These are phyloP conservation scores for Drosophila robusta DNA, from an alignment of 2,888 invertebrate species.

Conservation along the genomic window DNA sequence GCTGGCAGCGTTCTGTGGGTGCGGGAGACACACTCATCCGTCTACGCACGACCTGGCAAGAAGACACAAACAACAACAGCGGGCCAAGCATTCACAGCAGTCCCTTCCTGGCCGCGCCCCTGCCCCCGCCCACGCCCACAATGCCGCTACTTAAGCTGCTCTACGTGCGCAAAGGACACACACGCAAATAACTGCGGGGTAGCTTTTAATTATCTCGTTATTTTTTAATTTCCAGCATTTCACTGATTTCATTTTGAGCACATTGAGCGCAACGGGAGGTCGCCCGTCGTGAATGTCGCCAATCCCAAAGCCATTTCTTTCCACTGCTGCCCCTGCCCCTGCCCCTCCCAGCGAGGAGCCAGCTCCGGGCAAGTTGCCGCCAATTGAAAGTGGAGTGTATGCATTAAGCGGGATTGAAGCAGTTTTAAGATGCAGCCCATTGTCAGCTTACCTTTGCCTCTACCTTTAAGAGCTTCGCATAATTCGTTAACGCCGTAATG, in stretches of 20 bases:
- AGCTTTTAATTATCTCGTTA: slow-evolving; percentile 83
- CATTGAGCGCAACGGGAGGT: slow-evolving; percentile 47
- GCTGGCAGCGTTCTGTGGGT: slow-evolving; percentile 22
- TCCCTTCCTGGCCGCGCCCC: slow-evolving; percentile 4
- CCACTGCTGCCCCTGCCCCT: neutral
- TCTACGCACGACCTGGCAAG: slow-evolving; percentile 5
- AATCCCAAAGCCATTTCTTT: slow-evolving; percentile 9
- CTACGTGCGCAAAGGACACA: slow-evolving; percentile 66
- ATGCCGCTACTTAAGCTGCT: slow-evolving; percentile 71
- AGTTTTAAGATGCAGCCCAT: slow-evolving; percentile 51
- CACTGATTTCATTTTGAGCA: slow-evolving; percentile 73
- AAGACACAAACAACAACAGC: slow-evolving; percentile 7
- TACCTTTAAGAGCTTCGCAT: slow-evolving; percentile 32
- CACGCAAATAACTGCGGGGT: slow-evolving; percentile 76
- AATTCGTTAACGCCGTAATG: slow-evolving; percentile 59
- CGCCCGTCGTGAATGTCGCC: slow-evolving; percentile 9
- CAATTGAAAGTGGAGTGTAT: slow-evolving; percentile 28
- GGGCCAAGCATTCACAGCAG: neutral
- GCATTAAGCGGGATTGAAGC: slow-evolving; percentile 23
- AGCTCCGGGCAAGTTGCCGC: slow-evolving; percentile 12
- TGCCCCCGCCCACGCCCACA: slow-evolving; percentile 32
- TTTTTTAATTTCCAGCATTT: slow-evolving; percentile 77
- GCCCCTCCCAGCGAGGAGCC: neutral
- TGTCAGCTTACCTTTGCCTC: slow-evolving; percentile 43
- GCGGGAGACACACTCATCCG: slow-evolving; percentile 3